Evolutionary conservation across 2,888 invertebrate species (phyloP).

Genomic region (Athetis lepigone): DNA sequence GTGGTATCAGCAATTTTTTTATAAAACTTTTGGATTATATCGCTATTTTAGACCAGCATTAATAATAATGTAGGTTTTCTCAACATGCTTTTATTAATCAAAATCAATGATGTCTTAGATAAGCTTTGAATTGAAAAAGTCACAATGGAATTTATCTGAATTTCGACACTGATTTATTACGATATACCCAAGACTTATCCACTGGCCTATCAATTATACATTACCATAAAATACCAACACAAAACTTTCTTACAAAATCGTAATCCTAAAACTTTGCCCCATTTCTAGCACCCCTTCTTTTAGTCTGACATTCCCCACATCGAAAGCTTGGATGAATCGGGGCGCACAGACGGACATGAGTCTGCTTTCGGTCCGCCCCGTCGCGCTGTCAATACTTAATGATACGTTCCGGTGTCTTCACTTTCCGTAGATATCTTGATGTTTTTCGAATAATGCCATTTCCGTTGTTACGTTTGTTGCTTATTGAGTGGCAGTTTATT

Average conservation of each 20-base stretch:
- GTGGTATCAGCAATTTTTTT: too few species aligned
- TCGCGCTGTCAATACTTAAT: conserved; percentile 73
- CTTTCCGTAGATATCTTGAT: conserved; percentile 61
- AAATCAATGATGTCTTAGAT: too few species aligned
- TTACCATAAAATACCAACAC: too few species aligned
- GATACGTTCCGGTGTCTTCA: conserved; percentile 68
- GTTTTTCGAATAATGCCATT: conserved; percentile 60
- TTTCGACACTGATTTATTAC: too few species aligned
- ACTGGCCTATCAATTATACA: not conserved
- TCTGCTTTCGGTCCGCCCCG: conserved; percentile 67
- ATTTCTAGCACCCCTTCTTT: conserved; percentile 30
- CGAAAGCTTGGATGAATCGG: conserved; percentile 42
- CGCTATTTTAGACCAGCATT: too few species aligned
- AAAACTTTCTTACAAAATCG: conserved; percentile 3
- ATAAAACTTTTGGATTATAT: too few species aligned
- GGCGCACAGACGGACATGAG: conserved; percentile 73
- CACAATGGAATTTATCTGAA: too few species aligned
- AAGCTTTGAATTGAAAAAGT: too few species aligned
- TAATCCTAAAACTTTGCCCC: conserved; percentile 1
- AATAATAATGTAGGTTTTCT: too few species aligned
- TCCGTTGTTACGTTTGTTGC: conserved; percentile 44
- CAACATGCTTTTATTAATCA: too few species aligned
- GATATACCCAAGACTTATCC: too few species aligned
- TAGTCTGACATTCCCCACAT: conserved; percentile 37
- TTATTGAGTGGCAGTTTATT: conserved; percentile 25